Evolutionary conservation across 1,140 invertebrate species (phyloP), one percentile per base, ranked within the genome.

Genomic region (Leptopilina boulardi): DNA sequence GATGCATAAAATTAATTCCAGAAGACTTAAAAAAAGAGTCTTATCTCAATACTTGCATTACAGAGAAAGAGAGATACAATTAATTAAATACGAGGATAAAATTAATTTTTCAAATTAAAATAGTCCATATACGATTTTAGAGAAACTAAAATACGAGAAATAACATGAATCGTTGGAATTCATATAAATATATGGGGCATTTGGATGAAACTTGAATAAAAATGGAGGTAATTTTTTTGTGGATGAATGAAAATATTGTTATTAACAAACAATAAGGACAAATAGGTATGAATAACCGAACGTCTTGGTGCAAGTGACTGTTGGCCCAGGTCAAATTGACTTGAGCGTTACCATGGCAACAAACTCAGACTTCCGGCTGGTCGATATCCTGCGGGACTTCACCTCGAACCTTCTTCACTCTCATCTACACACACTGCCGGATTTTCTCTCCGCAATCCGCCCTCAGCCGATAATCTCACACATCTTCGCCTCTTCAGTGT

Each of bases 301-400:
- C 84, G 80, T 79, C 82, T 86, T 86, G 82, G 84, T 85, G 84
- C 83, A 88, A 86, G 59, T 66, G 59, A 66, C 59, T 66, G 59
- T 66, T 66, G 59, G 59, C 59, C 59, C 59, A 89, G 87, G 88
- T 89, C 88, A 89, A 89, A 89, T 89, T 89, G 88, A 89, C 88
- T 89, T 86, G 86, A 89, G 88, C 88, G 88, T 89, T 83, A 85
- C 88, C 88, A 89, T 89, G 88, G 88, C 88, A 89, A 89, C 88
- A 87, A 87, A 89, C 87, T 88, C 87, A 85, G 87, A 89, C 87
- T 87, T 87, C 87, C 83, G 83, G 83, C 87, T 86, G 88, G 88
- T 89, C 88, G 88, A 89, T 89, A 89, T 89, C 87, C 85, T 87
- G 87, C 83, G 13, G 26, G 59, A 66, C 59, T 23, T 66, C 59